Evolutionary conservation across 2,888 invertebrate genomes (phyloP), one percentile per base, ranked within the genome.

Genomic region (Drosophila mettleri): DNA sequence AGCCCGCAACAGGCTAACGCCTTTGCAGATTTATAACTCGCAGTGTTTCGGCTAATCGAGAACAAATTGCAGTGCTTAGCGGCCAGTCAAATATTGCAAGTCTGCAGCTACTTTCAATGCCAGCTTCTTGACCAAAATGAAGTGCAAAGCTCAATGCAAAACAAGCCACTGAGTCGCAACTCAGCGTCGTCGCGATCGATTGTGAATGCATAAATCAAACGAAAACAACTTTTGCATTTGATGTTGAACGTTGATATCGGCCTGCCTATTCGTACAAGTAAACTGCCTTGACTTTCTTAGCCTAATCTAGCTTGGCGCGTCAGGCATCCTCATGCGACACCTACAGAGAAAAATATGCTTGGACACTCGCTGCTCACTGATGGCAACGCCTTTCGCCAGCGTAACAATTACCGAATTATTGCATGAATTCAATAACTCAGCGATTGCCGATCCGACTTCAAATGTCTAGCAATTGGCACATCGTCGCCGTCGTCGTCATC

Each of bases 251-350:
- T 62, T 60, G 45, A 54, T 54, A 59, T 59, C 33, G 22, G 29
- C 20, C 22, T 58, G 29, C 14, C 31, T 33, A 64, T 61, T 39
- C 52, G 38, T 41, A 74, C 60, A 72, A 86, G 52, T 57, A 51
- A 78, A 68, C 69, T 69, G 80, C 86, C 86, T 84, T 84, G 84
- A 84, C 84, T 84, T 84, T 86, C 80, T 86, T 86, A 69, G 69
- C 70, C 45, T 33, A 27, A 22, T 14, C 9, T 18, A 12, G 57
- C 33, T 24, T 8, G 2, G 7, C 22, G 18, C n/a, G 16, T 2
- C 51, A 20, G 52, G 20, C 52, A 68, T 65, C 66, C 67, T 60
- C 60, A 57, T 22, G 27, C 20, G 65, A 53, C 65, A 66, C 66
- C 65, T 41, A 66, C 66, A 24, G 27, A 5, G 8, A 43, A 22